Evolutionary conservation across 2,888 invertebrate species (phyloP), one percentile per base, ranked within the genome.

Genomic region (Oxystoma pomonae): DNA sequence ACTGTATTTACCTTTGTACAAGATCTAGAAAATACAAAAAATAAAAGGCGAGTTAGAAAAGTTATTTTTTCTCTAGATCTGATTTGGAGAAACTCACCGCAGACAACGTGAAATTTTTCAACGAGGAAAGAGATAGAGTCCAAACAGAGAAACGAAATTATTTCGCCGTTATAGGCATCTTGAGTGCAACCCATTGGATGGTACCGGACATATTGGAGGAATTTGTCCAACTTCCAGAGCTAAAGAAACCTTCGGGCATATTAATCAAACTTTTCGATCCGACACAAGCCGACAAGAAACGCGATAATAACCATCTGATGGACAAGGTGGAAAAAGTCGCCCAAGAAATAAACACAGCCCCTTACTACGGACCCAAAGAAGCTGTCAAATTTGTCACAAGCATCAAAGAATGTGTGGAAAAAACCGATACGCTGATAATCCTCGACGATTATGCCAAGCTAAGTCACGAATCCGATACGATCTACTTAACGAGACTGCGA

Each of bases 351-450:
- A 35, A 35, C 35, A 12, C 3, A 35, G 12, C 35, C 3, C 35
- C 3, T 35, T 12, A 35, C 35, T 35, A 7, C 12, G 35, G 35
- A 35, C 5, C 12, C 12, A 35, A 35, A 35, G 35, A 35, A 35
- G 75, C 62, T 52, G 63, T 69, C 12, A 53, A 59, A 9, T 35
- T 80, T 62, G 76, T 83, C 12, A 74, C 80, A 1, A 81, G 78
- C 74, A 73, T 85, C 69, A 81, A 83, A 18, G 73, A 80, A 18
- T 84, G 81, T 17, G 74, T 86, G 2, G 76, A 79, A 7, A 73
- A 81, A 62, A 80, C 82, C 17, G 84, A 86, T 74, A 72, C 86
- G 62, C 71, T 86, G 9, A 83, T 87, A 59, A 73, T 84, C 58
- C 69, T 84, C 57, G 83, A 85, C 68, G 81, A 84, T 73, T 77